Conservation (phyloP, 2,888 invertebrate species). For the Trachelus stipa region DNA sequence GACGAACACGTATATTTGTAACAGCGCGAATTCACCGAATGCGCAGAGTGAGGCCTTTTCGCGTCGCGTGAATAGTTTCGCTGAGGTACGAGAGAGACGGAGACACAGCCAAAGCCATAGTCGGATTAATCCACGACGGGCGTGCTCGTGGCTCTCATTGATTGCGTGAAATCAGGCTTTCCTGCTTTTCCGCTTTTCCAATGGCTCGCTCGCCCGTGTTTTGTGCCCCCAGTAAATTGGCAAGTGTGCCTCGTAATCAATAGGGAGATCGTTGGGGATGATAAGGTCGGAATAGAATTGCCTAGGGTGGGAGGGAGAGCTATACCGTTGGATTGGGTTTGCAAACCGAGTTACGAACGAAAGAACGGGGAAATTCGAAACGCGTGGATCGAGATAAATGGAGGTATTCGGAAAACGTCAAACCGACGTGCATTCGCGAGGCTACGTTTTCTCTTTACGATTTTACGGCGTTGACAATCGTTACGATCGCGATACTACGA, state of each 20-base stretch:
- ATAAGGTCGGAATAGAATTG: constrained; percentile 26
- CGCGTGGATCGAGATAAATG: background rate
- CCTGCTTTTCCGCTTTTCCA: constrained; percentile 39
- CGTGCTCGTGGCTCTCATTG: constrained; percentile 42
- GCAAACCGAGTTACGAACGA: constrained; percentile 27
- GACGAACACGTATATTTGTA: background rate
- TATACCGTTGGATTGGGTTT: constrained; percentile 13
- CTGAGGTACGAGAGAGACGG: background rate
- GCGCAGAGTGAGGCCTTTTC: background rate
- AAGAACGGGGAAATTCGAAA: constrained; percentile 26
- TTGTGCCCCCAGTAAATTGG: constrained; percentile 51
- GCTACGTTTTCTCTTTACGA: background rate
- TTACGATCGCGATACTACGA: background rate
- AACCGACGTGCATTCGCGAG: background rate
- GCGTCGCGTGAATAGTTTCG: background rate
- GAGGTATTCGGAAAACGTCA: background rate
- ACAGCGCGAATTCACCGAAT: background rate
- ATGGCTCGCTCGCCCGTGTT: constrained; percentile 29
- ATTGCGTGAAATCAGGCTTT: constrained; percentile 52
- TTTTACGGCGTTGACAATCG: background rate
- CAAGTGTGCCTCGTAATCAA: constrained; percentile 44
- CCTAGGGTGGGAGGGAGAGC: constrained; percentile 11
- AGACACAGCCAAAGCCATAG: constrained; percentile 18
- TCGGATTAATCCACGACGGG: constrained; percentile 41
- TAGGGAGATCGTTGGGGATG: constrained; percentile 37